A percentile compares a stretch with the other conserved stretches of the same genome.
phyloP scores from a whole-genome alignment of 2,797 vertebrate genomes.

The Heliangelus exortis region DNA sequence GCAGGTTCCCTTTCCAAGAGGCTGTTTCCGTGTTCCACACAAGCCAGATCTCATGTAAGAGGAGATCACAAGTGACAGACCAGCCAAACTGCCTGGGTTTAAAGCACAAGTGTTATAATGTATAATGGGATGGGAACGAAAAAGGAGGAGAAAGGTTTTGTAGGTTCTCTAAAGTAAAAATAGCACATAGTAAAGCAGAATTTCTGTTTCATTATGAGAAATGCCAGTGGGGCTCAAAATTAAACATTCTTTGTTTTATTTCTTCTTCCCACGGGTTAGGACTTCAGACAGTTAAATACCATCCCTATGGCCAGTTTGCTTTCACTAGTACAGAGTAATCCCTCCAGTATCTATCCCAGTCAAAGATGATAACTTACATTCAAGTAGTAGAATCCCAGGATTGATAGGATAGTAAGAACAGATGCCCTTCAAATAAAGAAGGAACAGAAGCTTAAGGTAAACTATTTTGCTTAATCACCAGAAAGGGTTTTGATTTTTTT shows the following conservation, averaged over 20 bases:
- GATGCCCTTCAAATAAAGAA: neutral
- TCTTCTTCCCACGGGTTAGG: neutral
- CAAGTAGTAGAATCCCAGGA: neutral
- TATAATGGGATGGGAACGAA: neutral
- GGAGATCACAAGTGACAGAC: neutral
- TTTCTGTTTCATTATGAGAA: neutral
- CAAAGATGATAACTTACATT: neutral
- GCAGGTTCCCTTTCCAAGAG: neutral
- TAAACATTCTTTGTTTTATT: neutral
- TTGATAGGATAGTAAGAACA: neutral
- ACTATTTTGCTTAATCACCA: neutral
- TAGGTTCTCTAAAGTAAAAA: neutral
- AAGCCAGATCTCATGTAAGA: neutral
- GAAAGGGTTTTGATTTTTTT: neutral
- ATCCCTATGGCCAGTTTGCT: neutral
- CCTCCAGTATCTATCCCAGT: neutral
- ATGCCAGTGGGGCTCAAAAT: neutral
- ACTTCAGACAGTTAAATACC: neutral
- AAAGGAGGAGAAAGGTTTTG: neutral
- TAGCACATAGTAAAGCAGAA: accelerated
- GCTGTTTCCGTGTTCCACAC: neutral
- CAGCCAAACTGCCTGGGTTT: neutral
- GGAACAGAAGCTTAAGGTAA: neutral
- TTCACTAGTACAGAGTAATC: neutral
- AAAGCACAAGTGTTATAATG: neutral